Percentiles rank a stretch among this genome's conserved stretches.
Conservation (phyloP, 2,113 vertebrate species). For the Paratilapia polleni region DNA sequence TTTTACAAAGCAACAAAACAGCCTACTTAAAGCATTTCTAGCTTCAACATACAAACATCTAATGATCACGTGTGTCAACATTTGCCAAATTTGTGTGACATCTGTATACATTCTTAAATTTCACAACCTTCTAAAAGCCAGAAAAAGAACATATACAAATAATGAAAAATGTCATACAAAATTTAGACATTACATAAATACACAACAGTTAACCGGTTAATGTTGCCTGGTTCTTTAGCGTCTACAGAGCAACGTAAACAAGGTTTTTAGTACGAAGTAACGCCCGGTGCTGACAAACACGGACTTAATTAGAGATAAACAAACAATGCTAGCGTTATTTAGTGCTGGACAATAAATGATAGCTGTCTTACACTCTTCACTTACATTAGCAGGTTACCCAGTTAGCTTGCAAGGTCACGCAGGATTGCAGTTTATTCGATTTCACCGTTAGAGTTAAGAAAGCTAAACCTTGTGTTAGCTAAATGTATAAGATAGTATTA, state of each 20-base stretch:
- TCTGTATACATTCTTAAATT: accelerated
- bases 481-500: not conserved
- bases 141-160: not conserved
- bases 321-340: not conserved
- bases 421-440: constrained; percentile 31
- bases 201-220: not conserved
- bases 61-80: constrained; percentile 6
- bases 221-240: constrained; percentile 10
- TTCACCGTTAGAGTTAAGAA: constrained; percentile 17
- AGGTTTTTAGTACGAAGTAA: not conserved
- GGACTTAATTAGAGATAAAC: accelerated
- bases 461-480: not conserved
- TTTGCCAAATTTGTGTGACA: not conserved
- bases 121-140: not conserved
- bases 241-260: constrained; percentile 51
- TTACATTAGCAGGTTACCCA: constrained; percentile 21
- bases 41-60: not conserved
- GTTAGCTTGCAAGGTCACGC: constrained; percentile 70
- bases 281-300: not conserved
- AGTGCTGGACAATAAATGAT: too few species aligned
- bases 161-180: too few species aligned
- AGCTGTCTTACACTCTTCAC: not conserved
- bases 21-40: not conserved
- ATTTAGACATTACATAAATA: not conserved
- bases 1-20: not conserved